Evolutionary conservation across 2,797 vertebrate species (phyloP), one percentile per base, ranked within the genome.

Genomic region (Acipenser transmontanus): DNA sequence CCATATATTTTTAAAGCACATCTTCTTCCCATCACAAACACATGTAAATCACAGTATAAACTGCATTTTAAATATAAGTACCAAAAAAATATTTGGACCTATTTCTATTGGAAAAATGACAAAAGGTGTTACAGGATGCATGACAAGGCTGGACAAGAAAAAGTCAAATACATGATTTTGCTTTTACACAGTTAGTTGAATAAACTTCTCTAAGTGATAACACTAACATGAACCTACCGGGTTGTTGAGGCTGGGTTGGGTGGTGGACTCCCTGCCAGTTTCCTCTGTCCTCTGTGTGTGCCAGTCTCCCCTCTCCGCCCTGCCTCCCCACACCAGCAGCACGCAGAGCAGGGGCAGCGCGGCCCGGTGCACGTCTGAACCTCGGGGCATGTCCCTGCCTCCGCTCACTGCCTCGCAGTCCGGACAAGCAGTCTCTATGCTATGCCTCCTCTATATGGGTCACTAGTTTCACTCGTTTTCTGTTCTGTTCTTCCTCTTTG

Each of bases 381-480:
- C 11, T 57, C 50, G 8, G 8, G 8, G 8, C 8, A 8, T 52
- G 2, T 52, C 50, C 12, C 54, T 57, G 12, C 11, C 54, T 11
- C 54, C 14, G 54, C 54, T 63, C 20, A 1, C 11, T 49, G 61
- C 54, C 47, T 49, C 2, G 47, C 20, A 14, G 20, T 13, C 49
- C 11, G 14, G 9, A 11, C 47, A 54, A n/a, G 11, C 6, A 57
- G 54, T 12, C 11, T 57, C 6, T 6, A 57, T 78, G 72, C 13
- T 7, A 11, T 1, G 0, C 3, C 0, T 0, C 3, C 57, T 70
- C 79, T 73, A 81, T 14, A 60, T 87, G 73, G 62, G 14, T 0
- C 1, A 10, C 1, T 54, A 61, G 59, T 8, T n/a, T 17, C 1
- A 14, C 1, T 50, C 56, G 50, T 34, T 11, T 60, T 59, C 63